phyloP scores from a whole-genome alignment of 2,888 invertebrate species.

The Ceraclea dissimilis region DNA sequence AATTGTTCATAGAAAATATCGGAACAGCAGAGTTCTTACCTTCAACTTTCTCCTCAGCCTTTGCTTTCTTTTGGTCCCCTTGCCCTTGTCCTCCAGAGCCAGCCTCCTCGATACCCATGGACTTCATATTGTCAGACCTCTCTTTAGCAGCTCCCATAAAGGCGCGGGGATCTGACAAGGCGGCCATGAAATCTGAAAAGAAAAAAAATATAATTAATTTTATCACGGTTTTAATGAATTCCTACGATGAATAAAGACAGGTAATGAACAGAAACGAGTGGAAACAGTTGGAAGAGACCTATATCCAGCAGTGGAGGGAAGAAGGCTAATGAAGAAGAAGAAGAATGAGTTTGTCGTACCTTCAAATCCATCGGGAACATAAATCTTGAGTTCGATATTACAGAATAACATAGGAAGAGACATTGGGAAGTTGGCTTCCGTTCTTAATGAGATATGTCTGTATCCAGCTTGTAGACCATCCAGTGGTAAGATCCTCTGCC shows the following conservation, averaged over 20 bases:
- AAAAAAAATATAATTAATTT: no score
- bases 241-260: no score
- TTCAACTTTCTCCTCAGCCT: constrained; percentile 64
- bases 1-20: no score
- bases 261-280: no score
- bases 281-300: no score
- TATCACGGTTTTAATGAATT: no score
- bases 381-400: constrained; percentile 97
- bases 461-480: constrained; percentile 98
- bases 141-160: constrained; percentile 84
- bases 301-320: no score
- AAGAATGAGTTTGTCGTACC: no score
- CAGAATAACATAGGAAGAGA: constrained; percentile 98
- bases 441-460: constrained; percentile 92
- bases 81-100: constrained; percentile 41
- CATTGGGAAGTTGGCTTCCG: constrained; percentile 99
- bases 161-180: constrained; percentile 88
- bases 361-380: constrained; percentile 98
- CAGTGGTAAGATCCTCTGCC: constrained; percentile 93
- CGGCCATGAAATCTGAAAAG: constrained; percentile 87
- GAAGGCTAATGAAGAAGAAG: no score
- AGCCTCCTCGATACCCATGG: constrained; percentile 85
- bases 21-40: no score
- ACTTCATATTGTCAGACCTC: constrained; percentile 86
- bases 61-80: constrained; percentile 52